Evolutionary conservation across 2,888 invertebrate genomes (phyloP), one percentile per base, ranked within the genome.

Genomic region (Synergus itoensis): DNA sequence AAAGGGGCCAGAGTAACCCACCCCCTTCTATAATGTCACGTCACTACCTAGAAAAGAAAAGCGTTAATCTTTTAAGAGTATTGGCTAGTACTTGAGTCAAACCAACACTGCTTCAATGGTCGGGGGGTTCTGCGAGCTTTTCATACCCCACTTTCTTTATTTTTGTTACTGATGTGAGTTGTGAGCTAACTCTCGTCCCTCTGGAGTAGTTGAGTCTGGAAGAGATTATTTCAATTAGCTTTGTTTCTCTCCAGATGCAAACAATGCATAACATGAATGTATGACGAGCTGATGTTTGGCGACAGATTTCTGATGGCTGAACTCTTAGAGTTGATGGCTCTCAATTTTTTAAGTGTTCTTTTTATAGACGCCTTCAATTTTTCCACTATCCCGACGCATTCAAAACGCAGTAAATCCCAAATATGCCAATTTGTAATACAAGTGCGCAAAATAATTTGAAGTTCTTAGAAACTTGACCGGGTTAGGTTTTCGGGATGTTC

Each of bases 51-150:
- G 88, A 87, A 88, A 89, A 87, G 87, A 86, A 86, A 86, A 79
- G 82, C 88, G 84, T 90, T 87, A 89, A 90, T 90, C 83, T 89
- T 89, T 89, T 79, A 90, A 85, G 87, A 87, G 87, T 85, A 89
- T 89, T 83, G 89, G 87, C 87, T 53, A 48, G 73, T 57, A 73
- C 73, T 73, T 36, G 53, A 73, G 36, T 57, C 36, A 28, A 73
- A 48, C 73, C 36, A 53, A 73, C 53, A 73, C 36, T 73, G 40
- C 36, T 73, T 73, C 53, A n/a, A 73, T 40, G 36, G 53, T 57
- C 36, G 21, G n/a, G 21, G n/a, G 16, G n/a, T 73, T 57, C 36
- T 36, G 7, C 36, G 0, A 73, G 73, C 73, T 73, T 73, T 40
- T 73, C 40, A 53, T 73, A 73, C 73, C n/a, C 36, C 4, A 73